Base-by-base conservation (phyloP, 2,113 vertebrate genomes). In the Corynorhinus townsendii region DNA sequence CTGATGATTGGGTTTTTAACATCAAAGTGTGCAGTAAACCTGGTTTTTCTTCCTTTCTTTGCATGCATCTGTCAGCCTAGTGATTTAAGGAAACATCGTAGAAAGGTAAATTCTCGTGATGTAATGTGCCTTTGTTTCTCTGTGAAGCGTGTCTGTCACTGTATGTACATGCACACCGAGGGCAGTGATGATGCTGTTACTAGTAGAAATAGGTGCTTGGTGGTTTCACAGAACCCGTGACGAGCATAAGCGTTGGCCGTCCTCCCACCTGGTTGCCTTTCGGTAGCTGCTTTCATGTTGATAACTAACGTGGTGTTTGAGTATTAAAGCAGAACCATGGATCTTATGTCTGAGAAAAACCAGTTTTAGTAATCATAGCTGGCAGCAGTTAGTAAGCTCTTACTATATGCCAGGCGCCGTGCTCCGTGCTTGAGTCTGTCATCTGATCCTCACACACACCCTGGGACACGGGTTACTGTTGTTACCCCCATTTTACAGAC, bases 11-110 rank as follows among this genome's bases (percentile, higher is more conserved):
- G 28, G 24, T 62, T 77, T 90, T 86, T 89, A 92, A 54, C 83
- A 96, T 16, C 94, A 8, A n/a, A 96, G 79, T 92, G 91, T 75
- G 40, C 87, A 96, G 86, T 97, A 97, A 98, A 98, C 89, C 97
- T 85, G 86, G 87, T 94, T 75, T 98, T 96, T 97, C 85, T 98
- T 98, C 91, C 95, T 98, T 97, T 97, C 97, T 98, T 98, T 98
- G 97, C 99, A 99, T 91, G 99, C 99, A 97, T 99, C 98, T 98
- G 1, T 98, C 99, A 99, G 99, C 99, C 99, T 99, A 99, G 99
- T 96, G 99, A 99, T 98, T 99, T 99, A 99, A 99, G 99, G 98
- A 99, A 99, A 97, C 99, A 99, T 93, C 99, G 99, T 98, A 99
- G 99, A 99, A 99, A 99, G 99, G 99, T 99, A 99, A 99, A 98